These are phyloP conservation scores for Crocallis elinguaria DNA, from an alignment of 2,888 invertebrate species.

Conservation along the genomic window DNA sequence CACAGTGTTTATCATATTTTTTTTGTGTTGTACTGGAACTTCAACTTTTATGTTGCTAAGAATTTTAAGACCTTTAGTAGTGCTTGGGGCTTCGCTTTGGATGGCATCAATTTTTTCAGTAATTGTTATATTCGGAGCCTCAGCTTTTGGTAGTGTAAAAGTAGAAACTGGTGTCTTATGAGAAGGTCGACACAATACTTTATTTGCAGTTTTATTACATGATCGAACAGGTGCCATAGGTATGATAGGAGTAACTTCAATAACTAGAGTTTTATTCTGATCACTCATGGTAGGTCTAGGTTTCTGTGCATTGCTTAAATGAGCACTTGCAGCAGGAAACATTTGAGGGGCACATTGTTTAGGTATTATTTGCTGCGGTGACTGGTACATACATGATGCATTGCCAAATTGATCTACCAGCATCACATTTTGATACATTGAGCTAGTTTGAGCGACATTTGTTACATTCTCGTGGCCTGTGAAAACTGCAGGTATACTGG, in stretches of 20 bases:
- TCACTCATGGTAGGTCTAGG: constrained; percentile 54
- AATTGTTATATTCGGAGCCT: constrained; percentile 33
- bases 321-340: constrained; percentile 51
- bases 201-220: constrained; percentile 32
- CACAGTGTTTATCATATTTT: constrained; percentile 75
- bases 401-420: constrained; percentile 78
- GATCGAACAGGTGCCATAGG: constrained; percentile 40
- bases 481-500: constrained; percentile 67
- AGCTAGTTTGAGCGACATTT: constrained; percentile 68
- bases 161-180: constrained; percentile 24
- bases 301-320: constrained; percentile 53
- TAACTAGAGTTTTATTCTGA: constrained; percentile 66
- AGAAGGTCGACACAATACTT: constrained; percentile 11
- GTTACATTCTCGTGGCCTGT: constrained; percentile 66
- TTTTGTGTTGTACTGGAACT: constrained; percentile 78
- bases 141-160: constrained; percentile 33
- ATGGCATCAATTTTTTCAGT: constrained; percentile 40
- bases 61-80: constrained; percentile 77
- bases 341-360: constrained; percentile 59
- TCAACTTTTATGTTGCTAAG: constrained; percentile 83
- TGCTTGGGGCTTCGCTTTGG: constrained; percentile 54
- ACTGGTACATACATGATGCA: constrained; percentile 73
- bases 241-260: constrained; percentile 73
- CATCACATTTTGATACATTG: constrained; percentile 80
- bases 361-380: constrained; percentile 64